Conservation (phyloP, 1,140 invertebrate genomes). For the Sarcophaga bullata region DNA sequence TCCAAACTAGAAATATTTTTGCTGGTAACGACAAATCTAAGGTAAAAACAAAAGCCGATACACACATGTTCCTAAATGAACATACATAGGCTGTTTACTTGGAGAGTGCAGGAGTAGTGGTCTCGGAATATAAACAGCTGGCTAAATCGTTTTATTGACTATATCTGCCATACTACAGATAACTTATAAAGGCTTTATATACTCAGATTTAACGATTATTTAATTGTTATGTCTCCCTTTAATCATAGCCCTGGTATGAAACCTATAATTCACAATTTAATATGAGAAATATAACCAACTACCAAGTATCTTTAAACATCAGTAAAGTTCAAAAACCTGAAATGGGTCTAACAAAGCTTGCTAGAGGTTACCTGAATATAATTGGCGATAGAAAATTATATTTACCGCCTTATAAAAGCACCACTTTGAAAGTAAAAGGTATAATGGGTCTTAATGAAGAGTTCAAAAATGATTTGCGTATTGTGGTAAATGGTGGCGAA, state of each 20-base stretch:
- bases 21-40: too few species aligned
- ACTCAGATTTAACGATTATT: too few species aligned
- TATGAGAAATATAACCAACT: slow-evolving; percentile 53
- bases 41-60: too few species aligned
- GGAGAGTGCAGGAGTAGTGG: too few species aligned
- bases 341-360: slow-evolving; percentile 27
- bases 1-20: too few species aligned
- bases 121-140: too few species aligned
- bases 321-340: not conserved
- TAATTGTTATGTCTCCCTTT: not conserved
- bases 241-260: slow-evolving; percentile 62
- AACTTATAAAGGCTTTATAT: too few species aligned
- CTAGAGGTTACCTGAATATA: slow-evolving; percentile 51
- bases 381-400: slow-evolving; percentile 44
- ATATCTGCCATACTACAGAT: too few species aligned
- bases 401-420: slow-evolving; percentile 42
- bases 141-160: too few species aligned
- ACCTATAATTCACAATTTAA: slow-evolving; percentile 43
- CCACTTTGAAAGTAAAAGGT: slow-evolving; percentile 49
- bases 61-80: too few species aligned
- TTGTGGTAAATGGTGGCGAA: slow-evolving; percentile 53
- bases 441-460: slow-evolving; percentile 55
- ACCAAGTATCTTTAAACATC: slow-evolving; percentile 27
- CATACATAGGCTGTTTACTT: too few species aligned
- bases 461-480: slow-evolving; percentile 48